Evolutionary conservation across 2,113 vertebrate genomes (phyloP), one percentile per base, ranked within the genome.

Genomic region (Zeus faber): DNA sequence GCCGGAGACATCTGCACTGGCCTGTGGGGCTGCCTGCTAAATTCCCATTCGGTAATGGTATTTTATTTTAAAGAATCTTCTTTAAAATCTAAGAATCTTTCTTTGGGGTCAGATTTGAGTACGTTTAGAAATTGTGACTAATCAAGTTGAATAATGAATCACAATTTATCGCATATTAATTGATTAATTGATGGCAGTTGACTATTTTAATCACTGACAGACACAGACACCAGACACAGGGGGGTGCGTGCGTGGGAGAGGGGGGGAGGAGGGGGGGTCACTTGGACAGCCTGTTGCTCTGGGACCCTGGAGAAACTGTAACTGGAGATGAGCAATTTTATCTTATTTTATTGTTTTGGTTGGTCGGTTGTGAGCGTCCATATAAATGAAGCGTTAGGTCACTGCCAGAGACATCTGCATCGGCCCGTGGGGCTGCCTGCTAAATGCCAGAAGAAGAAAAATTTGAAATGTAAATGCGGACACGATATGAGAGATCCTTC

Each of bases 351-450:
- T 72, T 83, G 66, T 80, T 79, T 67, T 76, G 83, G 81, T 81
- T 75, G 71, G 72, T 77, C 49, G 66, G 59, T 85, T 85, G 79
- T 85, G 79, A 81, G 76, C 81, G 77, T 89, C 72, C 82, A 86
- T 88, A 83, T 87, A 88, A 87, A 88, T 87, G 83, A 83, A 80
- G 74, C 76, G 70, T 81, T 67, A 84, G 84, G 80, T 85, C 84
- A 86, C 79, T 80, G 78, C 80, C 74, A 62, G 54, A 85, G 83
- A 86, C 84, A 86, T 85, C 84, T 83, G 83, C 77, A 81, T 81
- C 83, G 83, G 74, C 76, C 84, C 62, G 71, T 71, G 73, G 74
- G 68, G 74, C 65, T 76, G 70, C 62, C 72, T 63, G 66, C 67
- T 72, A 72, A 80, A 84, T 58, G 65, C 78, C 73, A 79, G 67